Conservation (phyloP, 1,140 invertebrate species). For the Pseudomyrmex pallidus region DNA sequence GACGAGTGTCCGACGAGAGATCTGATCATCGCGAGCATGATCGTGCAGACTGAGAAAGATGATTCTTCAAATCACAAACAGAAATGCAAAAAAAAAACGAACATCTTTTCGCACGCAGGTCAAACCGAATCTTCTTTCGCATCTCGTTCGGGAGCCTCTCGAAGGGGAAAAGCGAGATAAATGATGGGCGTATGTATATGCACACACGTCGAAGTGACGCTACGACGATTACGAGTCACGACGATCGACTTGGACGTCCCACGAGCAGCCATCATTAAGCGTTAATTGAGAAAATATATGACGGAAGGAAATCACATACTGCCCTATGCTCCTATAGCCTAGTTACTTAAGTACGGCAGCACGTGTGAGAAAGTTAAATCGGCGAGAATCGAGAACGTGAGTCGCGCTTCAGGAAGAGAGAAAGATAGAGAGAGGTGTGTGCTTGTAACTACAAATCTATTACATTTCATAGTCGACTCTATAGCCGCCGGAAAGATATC, state of each 20-base stretch:
- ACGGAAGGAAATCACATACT: constrained; percentile 61
- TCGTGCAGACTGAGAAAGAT: background rate
- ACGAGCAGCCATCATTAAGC: constrained; percentile 29
- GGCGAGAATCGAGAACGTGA: constrained; percentile 25
- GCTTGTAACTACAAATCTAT: constrained; percentile 36
- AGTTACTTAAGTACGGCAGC: constrained; percentile 66
- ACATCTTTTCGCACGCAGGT: background rate
- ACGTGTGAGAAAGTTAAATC: constrained; percentile 38
- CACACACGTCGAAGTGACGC: constrained; percentile 17
- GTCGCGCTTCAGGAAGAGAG: background rate
- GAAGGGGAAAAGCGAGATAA: background rate
- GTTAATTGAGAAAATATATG: constrained; percentile 25
- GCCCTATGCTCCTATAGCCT: constrained; percentile 73
- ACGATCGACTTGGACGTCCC: constrained; percentile 27
- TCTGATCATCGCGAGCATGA: background rate
- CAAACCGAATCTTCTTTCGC: background rate
- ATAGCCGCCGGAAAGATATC: constrained; percentile 33
- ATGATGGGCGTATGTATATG: background rate
- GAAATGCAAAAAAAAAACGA: constrained; percentile 1
- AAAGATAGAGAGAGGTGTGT: background rate
- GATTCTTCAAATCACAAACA: constrained; percentile 8
- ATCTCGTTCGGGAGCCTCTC: constrained; percentile 5
- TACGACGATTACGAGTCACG: constrained; percentile 15
- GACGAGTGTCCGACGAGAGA: background rate
- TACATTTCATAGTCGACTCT: constrained; percentile 56